Evolutionary conservation across 2,888 invertebrate genomes (phyloP), one percentile per base, ranked within the genome.

Genomic region (Arctia plantaginis): DNA sequence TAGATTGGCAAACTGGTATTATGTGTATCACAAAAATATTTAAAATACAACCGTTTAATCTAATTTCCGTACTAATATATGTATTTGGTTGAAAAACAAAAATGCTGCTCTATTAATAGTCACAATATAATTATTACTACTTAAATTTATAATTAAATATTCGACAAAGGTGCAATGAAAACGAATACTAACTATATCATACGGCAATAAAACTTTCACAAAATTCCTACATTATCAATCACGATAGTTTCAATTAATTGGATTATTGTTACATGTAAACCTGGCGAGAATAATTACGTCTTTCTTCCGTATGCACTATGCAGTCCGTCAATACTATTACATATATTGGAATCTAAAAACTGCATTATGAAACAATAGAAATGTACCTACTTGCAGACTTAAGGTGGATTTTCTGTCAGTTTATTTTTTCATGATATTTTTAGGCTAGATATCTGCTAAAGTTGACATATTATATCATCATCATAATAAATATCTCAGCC

Each of bases 191-290:
- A 30, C 44, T 30, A 23, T 30, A 47, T 66, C 44, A 64, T 71
- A 33, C 64, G 68, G 30, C 65, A 78, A 78, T 79, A 59, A 8
- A 75, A 83, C 83, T 83, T 83, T 83, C 79, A 79, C 79, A 70
- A 73, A 71, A 39, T 75, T 72, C 84, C 82, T 77, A 74, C 41
- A 72, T 66, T 75, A 78, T 77, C 76, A 76, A 74, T 78, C 75
- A 76, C n/a, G 55, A 30, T 39, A 66, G 59, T 76, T 75, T 62
- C 27, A 71, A 69, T 69, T 71, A n/a, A 78, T 71, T 68, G 62
- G 15, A 47, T 71, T 68, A 66, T 70, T 69, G 51, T 72, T 59
- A 39, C 59, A 59, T 59, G 27, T 30, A 13, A 59, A 30, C 30
- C 30, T 62, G 62, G 30, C 18, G 18, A 30, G 18, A 55, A 7